Evolutionary conservation across 2,797 vertebrate genomes (phyloP).

Genomic region (Dicrostonyx torquatus): DNA sequence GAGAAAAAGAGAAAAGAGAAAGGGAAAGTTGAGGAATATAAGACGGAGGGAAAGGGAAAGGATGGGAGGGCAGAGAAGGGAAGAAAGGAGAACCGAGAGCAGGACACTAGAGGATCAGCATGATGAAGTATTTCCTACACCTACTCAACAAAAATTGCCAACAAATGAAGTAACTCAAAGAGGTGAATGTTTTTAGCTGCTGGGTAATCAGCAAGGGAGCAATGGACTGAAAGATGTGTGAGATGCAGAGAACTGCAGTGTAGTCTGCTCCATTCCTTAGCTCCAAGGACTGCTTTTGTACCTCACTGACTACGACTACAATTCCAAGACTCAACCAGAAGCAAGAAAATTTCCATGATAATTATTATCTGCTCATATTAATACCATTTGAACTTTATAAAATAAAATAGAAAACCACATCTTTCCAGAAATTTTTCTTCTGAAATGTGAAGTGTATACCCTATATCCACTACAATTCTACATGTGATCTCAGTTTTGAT

Average conservation of each 20-base stretch:
- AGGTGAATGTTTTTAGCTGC: not conserved
- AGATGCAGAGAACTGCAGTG: not conserved
- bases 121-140: not conserved
- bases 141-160: rapidly evolving
- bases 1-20: not conserved
- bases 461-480: not conserved
- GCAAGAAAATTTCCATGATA: not conserved
- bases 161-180: not conserved
- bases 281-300: not conserved
- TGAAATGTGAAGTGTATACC: not conserved
- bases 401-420: not conserved
- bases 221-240: not conserved
- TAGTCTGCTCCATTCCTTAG: not conserved
- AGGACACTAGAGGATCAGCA: not conserved
- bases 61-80: too few relatives aligned
- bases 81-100: not conserved
- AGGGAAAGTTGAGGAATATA: not conserved
- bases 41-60: not conserved
- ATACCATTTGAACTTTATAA: not conserved
- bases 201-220: not conserved
- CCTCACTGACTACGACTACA: not conserved
- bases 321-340: not conserved
- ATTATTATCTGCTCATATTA: not conserved
- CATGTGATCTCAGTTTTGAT: not conserved
- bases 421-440: not conserved